A percentile compares a stretch with the other conserved stretches of the same genome.
Conservation (phyloP, 2,113 vertebrate species). For the Nothoprocta pentlandii region DNA sequence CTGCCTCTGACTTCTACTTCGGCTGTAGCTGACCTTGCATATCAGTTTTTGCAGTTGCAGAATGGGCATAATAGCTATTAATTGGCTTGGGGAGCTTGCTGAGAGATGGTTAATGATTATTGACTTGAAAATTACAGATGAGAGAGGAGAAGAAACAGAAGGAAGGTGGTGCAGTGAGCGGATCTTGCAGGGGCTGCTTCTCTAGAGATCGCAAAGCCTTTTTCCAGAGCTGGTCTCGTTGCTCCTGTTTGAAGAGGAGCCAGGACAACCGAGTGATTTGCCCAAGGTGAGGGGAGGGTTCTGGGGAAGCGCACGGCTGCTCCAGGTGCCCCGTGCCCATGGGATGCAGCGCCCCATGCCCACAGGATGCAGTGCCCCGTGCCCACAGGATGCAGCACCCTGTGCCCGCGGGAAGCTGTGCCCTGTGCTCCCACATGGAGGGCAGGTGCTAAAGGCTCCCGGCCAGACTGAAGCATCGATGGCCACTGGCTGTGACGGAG, state of each 20-base stretch:
- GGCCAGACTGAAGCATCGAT: no score
- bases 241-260: background rate
- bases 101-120: constrained; percentile 22
- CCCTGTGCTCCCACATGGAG: background rate
- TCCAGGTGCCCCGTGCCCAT: background rate
- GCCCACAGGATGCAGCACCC: background rate
- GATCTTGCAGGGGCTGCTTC: background rate
- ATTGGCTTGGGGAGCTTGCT: background rate
- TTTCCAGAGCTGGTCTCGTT: constrained; percentile 2
- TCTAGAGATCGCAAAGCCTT: background rate
- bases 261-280: background rate
- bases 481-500: background rate
- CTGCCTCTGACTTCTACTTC: background rate
- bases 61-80: background rate
- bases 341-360: no score
- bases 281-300: background rate
- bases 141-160: constrained; percentile 15
- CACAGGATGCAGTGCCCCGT: background rate
- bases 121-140: constrained; percentile 30
- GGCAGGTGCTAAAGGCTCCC: background rate
- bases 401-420: fast-evolving
- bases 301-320: background rate
- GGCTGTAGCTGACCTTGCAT: background rate
- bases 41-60: background rate
- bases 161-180: background rate